These are phyloP conservation scores for Gymnoscopelus braueri DNA, from an alignment of 2,797 vertebrate species.

Conservation along the genomic window DNA sequence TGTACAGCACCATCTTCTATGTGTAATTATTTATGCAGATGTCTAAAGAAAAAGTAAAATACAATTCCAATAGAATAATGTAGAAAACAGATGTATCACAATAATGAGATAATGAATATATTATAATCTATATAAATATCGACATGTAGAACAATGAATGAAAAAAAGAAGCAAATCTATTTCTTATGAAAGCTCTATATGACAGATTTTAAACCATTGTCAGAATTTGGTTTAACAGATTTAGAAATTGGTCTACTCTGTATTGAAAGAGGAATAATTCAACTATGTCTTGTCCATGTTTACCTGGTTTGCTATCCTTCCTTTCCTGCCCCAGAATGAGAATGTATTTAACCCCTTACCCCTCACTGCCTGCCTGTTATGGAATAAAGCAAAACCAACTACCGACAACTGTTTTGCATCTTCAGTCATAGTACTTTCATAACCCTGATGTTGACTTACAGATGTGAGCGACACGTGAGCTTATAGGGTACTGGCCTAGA, in stretches of 20 bases:
- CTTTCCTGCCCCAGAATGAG: slow-evolving; percentile 77
- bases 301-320: slow-evolving; percentile 80
- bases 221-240: slow-evolving; percentile 57
- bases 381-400: slow-evolving; percentile 79
- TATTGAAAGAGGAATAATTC: slow-evolving; percentile 75
- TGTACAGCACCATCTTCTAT: slow-evolving; percentile 83
- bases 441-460: slow-evolving; percentile 5
- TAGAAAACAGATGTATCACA: slow-evolving; percentile 77
- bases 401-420: slow-evolving; percentile 47
- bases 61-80: slow-evolving; percentile 72
- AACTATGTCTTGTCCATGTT: slow-evolving; percentile 81
- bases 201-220: slow-evolving; percentile 69
- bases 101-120: slow-evolving; percentile 74
- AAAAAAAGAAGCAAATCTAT: slow-evolving; percentile 39
- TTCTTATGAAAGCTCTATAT: slow-evolving; percentile 72
- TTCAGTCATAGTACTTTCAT: slow-evolving; percentile 21
- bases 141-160: slow-evolving; percentile 57
- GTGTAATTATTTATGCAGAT: slow-evolving; percentile 84
- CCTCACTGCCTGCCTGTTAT: slow-evolving; percentile 79
- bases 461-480: no score
- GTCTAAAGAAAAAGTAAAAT: slow-evolving; percentile 66
- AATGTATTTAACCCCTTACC: slow-evolving; percentile 80
- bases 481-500: no score
- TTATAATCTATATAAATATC: slow-evolving; percentile 77
- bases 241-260: slow-evolving; percentile 71